phyloP scores from a whole-genome alignment of 2,888 invertebrate genomes.

The Phortica okadai region DNA sequence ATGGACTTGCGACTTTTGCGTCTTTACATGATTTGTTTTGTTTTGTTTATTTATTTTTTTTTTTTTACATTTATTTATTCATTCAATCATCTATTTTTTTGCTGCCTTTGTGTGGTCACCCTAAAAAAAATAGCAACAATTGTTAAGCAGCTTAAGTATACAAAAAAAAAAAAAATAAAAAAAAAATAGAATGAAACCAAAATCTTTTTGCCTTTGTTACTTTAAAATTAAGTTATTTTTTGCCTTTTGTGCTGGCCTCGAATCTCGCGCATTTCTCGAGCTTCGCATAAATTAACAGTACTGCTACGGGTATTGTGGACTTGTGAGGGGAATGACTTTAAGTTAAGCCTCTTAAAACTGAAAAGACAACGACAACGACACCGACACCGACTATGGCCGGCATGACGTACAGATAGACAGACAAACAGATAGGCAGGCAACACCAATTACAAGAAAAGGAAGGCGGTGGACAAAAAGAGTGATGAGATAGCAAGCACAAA shows the following conservation, averaged over 20 bases:
- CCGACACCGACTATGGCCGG: background rate
- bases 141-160: slow-evolving; percentile 13
- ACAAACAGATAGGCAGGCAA: too few relatives aligned
- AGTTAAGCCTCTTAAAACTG: slow-evolving; percentile 26
- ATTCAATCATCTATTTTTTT: too few relatives aligned
- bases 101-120: too few relatives aligned
- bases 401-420: too few relatives aligned
- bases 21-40: too few relatives aligned
- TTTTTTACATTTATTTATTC: too few relatives aligned
- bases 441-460: too few relatives aligned
- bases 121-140: background rate
- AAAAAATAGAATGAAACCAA: too few relatives aligned
- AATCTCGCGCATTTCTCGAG: background rate
- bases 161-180: background rate
- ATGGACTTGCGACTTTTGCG: too few relatives aligned
- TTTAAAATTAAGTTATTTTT: background rate
- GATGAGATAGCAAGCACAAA: too few relatives aligned
- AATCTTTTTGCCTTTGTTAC: background rate
- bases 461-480: too few relatives aligned
- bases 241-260: slow-evolving; percentile 12
- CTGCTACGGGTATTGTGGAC: background rate
- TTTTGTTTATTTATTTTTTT: too few relatives aligned
- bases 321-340: background rate
- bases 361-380: slow-evolving; percentile 22
- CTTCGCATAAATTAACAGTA: slow-evolving; percentile 18